These are phyloP conservation scores for Sebastes steindachneri DNA, from an alignment of 2,797 vertebrate genomes.

Conservation along the genomic window DNA sequence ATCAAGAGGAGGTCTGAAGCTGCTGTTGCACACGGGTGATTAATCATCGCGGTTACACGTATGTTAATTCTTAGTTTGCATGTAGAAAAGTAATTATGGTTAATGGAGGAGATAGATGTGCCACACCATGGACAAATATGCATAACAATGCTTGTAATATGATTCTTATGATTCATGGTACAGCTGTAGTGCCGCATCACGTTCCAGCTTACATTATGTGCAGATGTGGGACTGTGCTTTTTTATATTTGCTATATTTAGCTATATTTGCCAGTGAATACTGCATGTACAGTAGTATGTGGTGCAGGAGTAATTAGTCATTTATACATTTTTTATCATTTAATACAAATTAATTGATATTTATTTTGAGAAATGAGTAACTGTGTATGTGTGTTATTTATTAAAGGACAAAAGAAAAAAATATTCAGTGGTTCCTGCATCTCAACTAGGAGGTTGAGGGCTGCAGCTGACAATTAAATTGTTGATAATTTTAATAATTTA, in stretches of 20 bases:
- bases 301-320: not conserved
- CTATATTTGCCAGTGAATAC: not conserved
- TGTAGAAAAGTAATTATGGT: conserved; percentile 69
- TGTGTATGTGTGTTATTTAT: not conserved
- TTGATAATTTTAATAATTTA: not conserved
- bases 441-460: not conserved
- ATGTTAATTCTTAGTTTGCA: conserved; percentile 65
- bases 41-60: conserved; percentile 64
- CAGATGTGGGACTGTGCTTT: not conserved
- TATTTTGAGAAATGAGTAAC: not conserved
- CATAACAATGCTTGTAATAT: conserved; percentile 53
- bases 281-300: not conserved
- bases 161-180: conserved; percentile 56
- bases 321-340: not conserved
- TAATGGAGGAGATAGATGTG: conserved; percentile 65
- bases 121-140: conserved; percentile 59
- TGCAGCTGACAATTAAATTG: not conserved
- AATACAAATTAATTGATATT: no score
- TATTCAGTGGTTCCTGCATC: not conserved
- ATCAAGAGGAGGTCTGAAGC: conserved; percentile 55
- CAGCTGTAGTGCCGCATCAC: not conserved
- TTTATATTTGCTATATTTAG: not conserved
- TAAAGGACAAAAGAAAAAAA: not conserved
- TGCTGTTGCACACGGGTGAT: conserved; percentile 53
- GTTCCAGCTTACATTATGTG: not conserved